Conservation (phyloP, 2,113 vertebrate species). For the Sorex fumeus region DNA sequence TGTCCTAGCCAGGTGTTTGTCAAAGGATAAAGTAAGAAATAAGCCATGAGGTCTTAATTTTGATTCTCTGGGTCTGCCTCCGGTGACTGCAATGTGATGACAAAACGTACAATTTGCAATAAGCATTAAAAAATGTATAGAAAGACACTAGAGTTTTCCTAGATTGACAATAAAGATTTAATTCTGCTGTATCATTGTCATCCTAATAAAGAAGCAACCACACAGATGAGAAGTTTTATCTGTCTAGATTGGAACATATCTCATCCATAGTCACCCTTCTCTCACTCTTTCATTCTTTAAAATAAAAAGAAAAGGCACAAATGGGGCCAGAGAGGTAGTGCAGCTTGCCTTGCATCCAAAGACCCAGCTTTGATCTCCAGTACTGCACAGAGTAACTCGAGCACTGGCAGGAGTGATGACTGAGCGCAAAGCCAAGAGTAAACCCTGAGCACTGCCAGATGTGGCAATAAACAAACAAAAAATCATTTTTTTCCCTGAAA, state of each 20-base stretch:
- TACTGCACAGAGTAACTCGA: too few species aligned
- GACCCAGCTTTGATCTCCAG: too few species aligned
- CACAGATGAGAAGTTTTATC: neutral
- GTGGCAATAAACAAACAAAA: conserved; percentile 10
- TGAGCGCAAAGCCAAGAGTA: too few species aligned
- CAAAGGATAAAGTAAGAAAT: neutral
- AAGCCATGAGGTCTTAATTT: conserved; percentile 8
- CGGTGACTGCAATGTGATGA: neutral
- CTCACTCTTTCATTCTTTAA: neutral
- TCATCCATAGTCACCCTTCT: neutral
- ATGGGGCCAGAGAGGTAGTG: too few species aligned
- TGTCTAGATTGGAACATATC: neutral
- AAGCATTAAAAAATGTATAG: neutral
- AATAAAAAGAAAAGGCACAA: too few species aligned
- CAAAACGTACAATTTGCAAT: neutral
- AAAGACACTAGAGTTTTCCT: neutral
- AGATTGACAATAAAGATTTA: neutral
- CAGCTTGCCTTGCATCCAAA: too few species aligned
- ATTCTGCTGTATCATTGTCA: neutral
- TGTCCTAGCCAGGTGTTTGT: neutral
- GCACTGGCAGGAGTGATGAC: too few species aligned
- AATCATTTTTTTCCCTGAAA: neutral
- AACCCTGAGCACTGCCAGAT: too few species aligned
- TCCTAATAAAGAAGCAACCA: neutral
- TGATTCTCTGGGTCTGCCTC: neutral